These are phyloP conservation scores for Hippocampus kuda DNA, from an alignment of 2,797 vertebrate genomes.

Conservation along the genomic window DNA sequence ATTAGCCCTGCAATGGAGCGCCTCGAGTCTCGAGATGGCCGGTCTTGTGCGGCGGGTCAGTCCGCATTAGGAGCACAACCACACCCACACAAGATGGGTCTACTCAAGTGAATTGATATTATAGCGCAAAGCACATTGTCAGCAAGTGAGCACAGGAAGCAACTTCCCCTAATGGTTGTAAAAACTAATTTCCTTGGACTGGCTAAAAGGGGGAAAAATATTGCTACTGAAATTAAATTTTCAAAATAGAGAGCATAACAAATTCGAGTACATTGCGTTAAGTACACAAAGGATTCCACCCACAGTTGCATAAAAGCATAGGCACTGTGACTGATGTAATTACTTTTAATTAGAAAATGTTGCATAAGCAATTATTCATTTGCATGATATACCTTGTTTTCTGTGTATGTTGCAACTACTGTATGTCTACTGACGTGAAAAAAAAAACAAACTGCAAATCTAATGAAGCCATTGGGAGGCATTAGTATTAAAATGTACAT, in stretches of 20 bases:
- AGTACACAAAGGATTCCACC: background rate
- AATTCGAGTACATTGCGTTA: slow-evolving; percentile 7
- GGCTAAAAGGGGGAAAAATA: slow-evolving; percentile 8
- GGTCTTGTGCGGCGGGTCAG: slow-evolving; percentile 58
- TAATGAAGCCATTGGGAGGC: slow-evolving; percentile 14
- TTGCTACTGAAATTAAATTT: slow-evolving; percentile 9
- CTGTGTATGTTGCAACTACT: background rate
- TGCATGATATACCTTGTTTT: background rate
- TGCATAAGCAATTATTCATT: background rate
- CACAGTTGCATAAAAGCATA: background rate
- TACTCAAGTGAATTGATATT: slow-evolving; percentile 44
- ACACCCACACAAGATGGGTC: slow-evolving; percentile 56
- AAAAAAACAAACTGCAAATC: background rate
- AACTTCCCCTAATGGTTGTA: slow-evolving; percentile 22
- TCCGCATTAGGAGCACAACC: slow-evolving; percentile 48
- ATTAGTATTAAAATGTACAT: slow-evolving; percentile 19
- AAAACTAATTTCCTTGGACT: slow-evolving; percentile 26
- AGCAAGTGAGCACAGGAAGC: slow-evolving; percentile 31
- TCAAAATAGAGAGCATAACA: slow-evolving; percentile 9
- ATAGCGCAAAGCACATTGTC: slow-evolving; percentile 31
- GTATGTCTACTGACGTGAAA: slow-evolving; percentile 8
- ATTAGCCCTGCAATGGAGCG: slow-evolving; percentile 65
- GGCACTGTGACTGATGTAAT: background rate
- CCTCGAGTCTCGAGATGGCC: slow-evolving; percentile 52
- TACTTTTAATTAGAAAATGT: background rate